These are phyloP conservation scores for Thera britannica DNA, from an alignment of 2,888 invertebrate genomes.

Conservation along the genomic window DNA sequence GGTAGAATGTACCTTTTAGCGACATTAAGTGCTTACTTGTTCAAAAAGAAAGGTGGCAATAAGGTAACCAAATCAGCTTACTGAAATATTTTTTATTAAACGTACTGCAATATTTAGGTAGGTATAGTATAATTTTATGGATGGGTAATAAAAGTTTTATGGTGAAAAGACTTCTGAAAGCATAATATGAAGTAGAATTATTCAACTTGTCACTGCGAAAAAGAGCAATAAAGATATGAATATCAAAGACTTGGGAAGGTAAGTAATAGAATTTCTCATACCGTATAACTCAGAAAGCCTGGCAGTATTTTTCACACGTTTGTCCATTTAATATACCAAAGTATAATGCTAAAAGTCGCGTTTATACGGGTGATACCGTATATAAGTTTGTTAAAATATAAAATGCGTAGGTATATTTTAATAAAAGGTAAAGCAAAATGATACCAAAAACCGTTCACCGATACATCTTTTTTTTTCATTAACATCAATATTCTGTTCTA, in stretches of 20 bases:
- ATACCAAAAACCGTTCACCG: background rate
- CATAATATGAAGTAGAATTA: conserved; percentile 29
- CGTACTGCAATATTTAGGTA: background rate
- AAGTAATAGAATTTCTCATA: conserved; percentile 35
- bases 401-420: background rate
- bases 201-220: conserved; percentile 36
- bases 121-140: conserved; percentile 12
- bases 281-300: conserved; percentile 28
- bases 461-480: too few species aligned
- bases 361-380: conserved; percentile 8
- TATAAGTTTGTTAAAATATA: conserved; percentile 13
- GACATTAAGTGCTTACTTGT: background rate
- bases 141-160: conserved; percentile 13
- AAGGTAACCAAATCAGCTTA: background rate
- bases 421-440: background rate
- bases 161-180: conserved; percentile 13
- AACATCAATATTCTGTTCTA: too few species aligned
- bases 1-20: too few species aligned
- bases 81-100: background rate
- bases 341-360: conserved; percentile 22
- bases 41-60: background rate
- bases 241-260: conserved; percentile 36
- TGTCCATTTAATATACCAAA: conserved; percentile 34
- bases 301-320: conserved; percentile 32
- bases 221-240: conserved; percentile 41